A percentile compares a stretch with the other conserved stretches of the same genome.
phyloP scores from a whole-genome alignment of 2,888 invertebrate species.

The Cheilosia pagana region DNA sequence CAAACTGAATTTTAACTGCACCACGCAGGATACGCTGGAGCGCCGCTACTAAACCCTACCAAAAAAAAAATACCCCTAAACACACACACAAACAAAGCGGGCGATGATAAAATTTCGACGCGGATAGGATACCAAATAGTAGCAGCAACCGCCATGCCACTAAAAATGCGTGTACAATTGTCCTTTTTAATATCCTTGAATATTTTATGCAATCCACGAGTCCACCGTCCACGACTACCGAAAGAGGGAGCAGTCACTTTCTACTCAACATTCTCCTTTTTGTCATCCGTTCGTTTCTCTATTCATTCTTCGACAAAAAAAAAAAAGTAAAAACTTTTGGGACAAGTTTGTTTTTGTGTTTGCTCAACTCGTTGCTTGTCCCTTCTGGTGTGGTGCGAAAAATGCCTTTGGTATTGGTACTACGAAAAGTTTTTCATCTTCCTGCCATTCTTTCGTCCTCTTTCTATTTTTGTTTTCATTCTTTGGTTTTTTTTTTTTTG shows the following conservation, averaged over 20 bases:
- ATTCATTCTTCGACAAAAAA: constrained; percentile 42
- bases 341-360: constrained; percentile 57
- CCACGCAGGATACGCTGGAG: constrained; percentile 45
- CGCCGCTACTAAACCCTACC: background rate
- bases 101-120: constrained; percentile 59
- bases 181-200: constrained; percentile 73
- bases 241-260: constrained; percentile 5
- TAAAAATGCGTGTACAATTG: constrained; percentile 74
- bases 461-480: background rate
- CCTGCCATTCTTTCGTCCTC: background rate
- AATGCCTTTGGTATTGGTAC: constrained; percentile 51
- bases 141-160: constrained; percentile 58
- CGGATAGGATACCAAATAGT: constrained; percentile 59
- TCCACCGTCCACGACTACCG: constrained; percentile 7
- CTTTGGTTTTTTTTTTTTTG: constrained; percentile 5
- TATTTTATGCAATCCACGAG: constrained; percentile 64
- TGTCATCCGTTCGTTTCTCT: constrained; percentile 23
- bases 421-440: constrained; percentile 37
- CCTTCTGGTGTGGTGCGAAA: constrained; percentile 55
- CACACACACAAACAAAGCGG: constrained; percentile 14
- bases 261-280: background rate
- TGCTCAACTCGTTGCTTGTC: constrained; percentile 46
- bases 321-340: constrained; percentile 50
- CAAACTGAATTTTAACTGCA: constrained; percentile 71
- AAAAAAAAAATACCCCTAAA: constrained; percentile 28